Conservation (phyloP, 2,113 vertebrate species). For the Odobenus rosmarus region DNA sequence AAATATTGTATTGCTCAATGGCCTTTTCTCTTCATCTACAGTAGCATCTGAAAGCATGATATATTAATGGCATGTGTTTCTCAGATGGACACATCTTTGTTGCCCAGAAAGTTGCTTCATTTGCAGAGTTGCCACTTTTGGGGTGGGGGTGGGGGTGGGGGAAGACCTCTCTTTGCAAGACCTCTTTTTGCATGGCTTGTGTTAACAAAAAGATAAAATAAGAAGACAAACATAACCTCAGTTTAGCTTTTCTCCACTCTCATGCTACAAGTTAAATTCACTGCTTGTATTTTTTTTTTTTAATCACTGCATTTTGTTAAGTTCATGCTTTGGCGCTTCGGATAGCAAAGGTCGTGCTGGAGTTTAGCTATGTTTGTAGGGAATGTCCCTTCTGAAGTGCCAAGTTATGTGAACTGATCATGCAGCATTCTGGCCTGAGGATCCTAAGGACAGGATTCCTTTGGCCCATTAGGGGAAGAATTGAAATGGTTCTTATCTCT, state of each 20-base stretch:
- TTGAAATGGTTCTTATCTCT: constrained; percentile 48
- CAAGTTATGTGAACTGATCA: not conserved
- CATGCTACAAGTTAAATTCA: not conserved
- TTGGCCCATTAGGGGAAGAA: not conserved
- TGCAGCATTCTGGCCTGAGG: not conserved
- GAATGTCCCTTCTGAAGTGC: not conserved
- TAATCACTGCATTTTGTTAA: not conserved
- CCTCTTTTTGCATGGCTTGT: not conserved
- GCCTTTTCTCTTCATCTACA: not conserved
- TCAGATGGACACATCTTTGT: not conserved
- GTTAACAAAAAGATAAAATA: not conserved
- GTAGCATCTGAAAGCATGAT: not conserved
- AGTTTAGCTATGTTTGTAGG: not conserved
- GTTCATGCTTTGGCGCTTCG: not conserved
- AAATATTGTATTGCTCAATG: not conserved
- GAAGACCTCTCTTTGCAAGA: not conserved
- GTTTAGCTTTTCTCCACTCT: not conserved
- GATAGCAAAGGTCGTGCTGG: not conserved
- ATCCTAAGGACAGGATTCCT: not conserved
- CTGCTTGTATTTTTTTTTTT: not conserved
- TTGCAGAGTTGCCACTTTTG: not conserved
- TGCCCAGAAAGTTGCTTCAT: not conserved
- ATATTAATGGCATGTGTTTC: not conserved
- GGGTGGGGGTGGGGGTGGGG: not conserved
- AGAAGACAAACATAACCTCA: not conserved